These are phyloP conservation scores for Falco biarmicus DNA, from an alignment of 2,797 vertebrate genomes.

Conservation along the genomic window DNA sequence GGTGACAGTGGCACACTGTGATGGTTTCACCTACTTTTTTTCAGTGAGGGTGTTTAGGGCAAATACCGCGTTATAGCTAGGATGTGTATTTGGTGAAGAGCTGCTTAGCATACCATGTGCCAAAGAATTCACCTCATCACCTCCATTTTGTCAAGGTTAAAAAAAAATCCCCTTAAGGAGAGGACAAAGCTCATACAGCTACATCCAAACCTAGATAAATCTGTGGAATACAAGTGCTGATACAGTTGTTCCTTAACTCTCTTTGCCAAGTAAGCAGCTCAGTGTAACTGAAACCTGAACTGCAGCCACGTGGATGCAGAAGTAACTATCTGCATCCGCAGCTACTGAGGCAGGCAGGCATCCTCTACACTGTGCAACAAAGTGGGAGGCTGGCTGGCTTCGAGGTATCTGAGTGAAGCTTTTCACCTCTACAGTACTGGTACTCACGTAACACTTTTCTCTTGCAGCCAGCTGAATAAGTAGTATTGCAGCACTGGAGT, in stretches of 20 bases:
- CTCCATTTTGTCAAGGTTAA: neutral
- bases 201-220: neutral
- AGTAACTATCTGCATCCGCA: neutral
- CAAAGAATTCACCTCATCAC: neutral
- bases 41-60: neutral
- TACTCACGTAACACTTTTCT: neutral
- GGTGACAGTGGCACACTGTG: neutral
- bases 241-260: neutral
- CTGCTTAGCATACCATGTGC: neutral
- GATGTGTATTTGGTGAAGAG: neutral
- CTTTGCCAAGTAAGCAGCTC: conserved; percentile 38
- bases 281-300: conserved; percentile 1
- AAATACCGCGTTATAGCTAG: neutral
- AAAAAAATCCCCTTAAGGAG: neutral
- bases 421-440: neutral
- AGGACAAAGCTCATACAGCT: neutral
- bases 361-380: neutral
- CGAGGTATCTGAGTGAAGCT: neutral
- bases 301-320: neutral
- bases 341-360: neutral
- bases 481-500: neutral
- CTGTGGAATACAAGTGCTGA: neutral
- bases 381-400: neutral
- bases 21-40: neutral
- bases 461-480: conserved; percentile 43